Percentiles rank a stretch among this genome's conserved stretches.
phyloP scores from a whole-genome alignment of 2,888 invertebrate genomes.

The Dastarcus helophoroides region DNA sequence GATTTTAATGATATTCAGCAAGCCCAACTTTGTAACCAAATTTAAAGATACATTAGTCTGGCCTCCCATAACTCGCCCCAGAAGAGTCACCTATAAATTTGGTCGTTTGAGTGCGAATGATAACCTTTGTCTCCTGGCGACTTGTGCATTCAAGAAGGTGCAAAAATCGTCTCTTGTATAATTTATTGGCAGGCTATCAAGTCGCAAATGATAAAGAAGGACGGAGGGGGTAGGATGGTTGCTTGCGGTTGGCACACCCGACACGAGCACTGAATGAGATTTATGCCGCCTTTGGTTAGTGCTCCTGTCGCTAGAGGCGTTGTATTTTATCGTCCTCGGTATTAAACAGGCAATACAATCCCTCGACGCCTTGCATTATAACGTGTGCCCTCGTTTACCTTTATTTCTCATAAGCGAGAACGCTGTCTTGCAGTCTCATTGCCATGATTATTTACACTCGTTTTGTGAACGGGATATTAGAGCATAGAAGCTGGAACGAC shows the following conservation, averaged over 20 bases:
- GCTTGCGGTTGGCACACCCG: conserved; percentile 31
- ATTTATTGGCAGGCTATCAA: conserved; percentile 34
- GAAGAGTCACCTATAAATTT: no score
- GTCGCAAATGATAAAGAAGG: conserved; percentile 32
- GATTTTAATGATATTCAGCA: no score
- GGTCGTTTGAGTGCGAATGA: neutral
- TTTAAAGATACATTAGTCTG: no score
- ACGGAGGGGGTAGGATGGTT: conserved; percentile 23
- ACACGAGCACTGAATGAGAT: conserved; percentile 32
- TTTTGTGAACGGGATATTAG: no score
- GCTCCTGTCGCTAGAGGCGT: conserved; percentile 29
- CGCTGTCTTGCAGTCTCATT: no score
- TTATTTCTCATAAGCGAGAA: no score
- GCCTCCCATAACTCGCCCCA: no score
- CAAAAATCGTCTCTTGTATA: conserved; percentile 26
- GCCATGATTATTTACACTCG: no score
- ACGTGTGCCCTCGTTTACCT: no score
- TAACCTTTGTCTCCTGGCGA: conserved; percentile 2
- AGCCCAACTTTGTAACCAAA: no score
- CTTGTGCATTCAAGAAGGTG: conserved; percentile 17
- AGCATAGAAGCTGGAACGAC: no score
- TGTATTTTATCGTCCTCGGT: conserved; percentile 30
- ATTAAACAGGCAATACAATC: conserved; percentile 31
- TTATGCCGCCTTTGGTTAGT: conserved; percentile 31
- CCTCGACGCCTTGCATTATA: no score